phyloP scores from a whole-genome alignment of 2,888 invertebrate genomes.

The Drosophila pseudotakahashii region DNA sequence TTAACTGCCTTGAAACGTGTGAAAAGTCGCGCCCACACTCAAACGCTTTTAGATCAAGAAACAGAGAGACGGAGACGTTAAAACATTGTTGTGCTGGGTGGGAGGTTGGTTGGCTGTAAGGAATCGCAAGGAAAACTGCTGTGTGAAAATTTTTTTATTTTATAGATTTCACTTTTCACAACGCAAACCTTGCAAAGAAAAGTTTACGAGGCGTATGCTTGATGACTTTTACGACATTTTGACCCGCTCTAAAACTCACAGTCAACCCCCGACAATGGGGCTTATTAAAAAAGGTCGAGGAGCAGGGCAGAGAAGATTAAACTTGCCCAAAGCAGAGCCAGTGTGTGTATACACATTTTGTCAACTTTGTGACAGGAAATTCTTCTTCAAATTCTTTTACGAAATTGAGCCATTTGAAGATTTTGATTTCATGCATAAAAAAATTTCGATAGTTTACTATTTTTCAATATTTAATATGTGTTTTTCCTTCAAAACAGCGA shows the following conservation, averaged over 20 bases:
- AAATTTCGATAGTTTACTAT: too few relatives aligned
- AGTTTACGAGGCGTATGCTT: conserved; percentile 61
- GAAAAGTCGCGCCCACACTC: conserved; percentile 42
- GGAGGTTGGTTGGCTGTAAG: not conserved
- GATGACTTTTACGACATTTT: conserved; percentile 68
- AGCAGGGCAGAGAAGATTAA: conserved; percentile 1
- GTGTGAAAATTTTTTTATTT: conserved; percentile 53
- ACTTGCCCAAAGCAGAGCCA: not conserved
- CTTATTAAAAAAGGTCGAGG: conserved; percentile 58
- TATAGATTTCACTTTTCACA: conserved; percentile 72
- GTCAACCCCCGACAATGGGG: conserved; percentile 14
- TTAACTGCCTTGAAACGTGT: conserved; percentile 64
- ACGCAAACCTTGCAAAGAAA: conserved; percentile 25
- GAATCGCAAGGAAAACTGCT: conserved; percentile 53
- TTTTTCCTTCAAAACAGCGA: too few relatives aligned
- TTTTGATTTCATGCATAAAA: not conserved
- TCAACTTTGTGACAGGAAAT: conserved; percentile 4
- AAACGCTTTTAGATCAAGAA: conserved; percentile 3
- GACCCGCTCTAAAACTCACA: conserved; percentile 47
- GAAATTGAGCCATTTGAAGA: conserved; percentile 1
- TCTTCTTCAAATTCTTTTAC: not conserved
- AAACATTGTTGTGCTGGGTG: conserved; percentile 39
- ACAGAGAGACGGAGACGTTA: not conserved
- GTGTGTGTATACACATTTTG: not conserved
- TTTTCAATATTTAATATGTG: too few relatives aligned